Base-by-base conservation (phyloP, 2,797 vertebrate species). In the Danio tinwini region DNA sequence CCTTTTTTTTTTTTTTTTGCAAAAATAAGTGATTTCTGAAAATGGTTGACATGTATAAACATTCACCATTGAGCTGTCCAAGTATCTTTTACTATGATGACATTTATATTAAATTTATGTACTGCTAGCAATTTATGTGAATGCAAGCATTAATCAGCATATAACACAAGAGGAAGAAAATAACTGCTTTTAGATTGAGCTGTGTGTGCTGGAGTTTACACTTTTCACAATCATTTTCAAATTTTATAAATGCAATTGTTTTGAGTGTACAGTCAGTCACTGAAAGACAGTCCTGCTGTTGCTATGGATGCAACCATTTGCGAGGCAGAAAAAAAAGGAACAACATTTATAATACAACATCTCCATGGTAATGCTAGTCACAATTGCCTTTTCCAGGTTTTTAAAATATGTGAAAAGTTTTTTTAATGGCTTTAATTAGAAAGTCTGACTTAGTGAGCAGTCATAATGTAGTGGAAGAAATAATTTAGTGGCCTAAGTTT, bases 271-370 rank as follows among this genome's bases (percentile, higher is more conserved):
- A 90, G 91, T 78, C 90, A 87, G 88, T 70, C 83, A 87, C 84
- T 82, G 83, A 88, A 86, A 85, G 88, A 90, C 80, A 86, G 84
- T 77, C 85, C 80, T 59, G 82, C 80, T 86, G 92, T 93, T 94
- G 87, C 92, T 84, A 92, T 92, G 91, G 91, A 89, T 89, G 86
- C 86, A 77, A 80, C 73, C 74, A 52, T 78, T 89, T 84, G 89
- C 83, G 88, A 89, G 85, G 85, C 88, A 89, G 78, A 75, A 81
- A 86, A 79, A 79, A 74, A 82, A 86, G 81, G 77, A 90, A 89
- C 86, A 91, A 91, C 6, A 91, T 91, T 92, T 91, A 89, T 91
- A 88, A 87, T 83, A 82, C 50, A 89, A 82, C 50, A 89, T 93
- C 90, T 67, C 90, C 89, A 90, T 92, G 87, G 92, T 85, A 91